Evolutionary conservation across 2,113 vertebrate genomes (phyloP).

Genomic region (Stomatorhinus ivindoensis): DNA sequence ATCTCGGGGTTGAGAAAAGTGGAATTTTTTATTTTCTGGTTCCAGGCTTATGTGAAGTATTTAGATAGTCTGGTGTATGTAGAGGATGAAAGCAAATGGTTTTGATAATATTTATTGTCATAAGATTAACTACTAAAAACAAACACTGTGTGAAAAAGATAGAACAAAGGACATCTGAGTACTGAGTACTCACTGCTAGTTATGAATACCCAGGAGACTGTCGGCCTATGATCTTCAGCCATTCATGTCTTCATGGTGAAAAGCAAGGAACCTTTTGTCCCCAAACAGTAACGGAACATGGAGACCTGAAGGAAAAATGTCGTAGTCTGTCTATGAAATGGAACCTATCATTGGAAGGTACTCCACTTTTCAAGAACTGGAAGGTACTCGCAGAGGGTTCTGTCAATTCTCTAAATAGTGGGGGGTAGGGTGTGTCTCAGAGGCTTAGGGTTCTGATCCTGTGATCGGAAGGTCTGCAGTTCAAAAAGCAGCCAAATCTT

Average conservation of each 20-base stretch:
- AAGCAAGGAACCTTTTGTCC: background rate
- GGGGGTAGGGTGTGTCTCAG: background rate
- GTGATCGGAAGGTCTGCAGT: background rate
- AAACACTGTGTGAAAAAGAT: background rate
- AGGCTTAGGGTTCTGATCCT: background rate
- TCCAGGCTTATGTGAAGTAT: background rate
- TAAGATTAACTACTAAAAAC: background rate
- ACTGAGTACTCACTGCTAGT: background rate
- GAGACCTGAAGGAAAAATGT: background rate
- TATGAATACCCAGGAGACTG: background rate
- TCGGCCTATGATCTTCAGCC: background rate
- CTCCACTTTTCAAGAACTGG: background rate
- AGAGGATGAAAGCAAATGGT: background rate
- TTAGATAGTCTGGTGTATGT: background rate
- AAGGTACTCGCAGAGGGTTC: background rate
- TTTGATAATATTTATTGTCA: background rate
- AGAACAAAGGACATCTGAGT: background rate
- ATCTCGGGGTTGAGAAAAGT: background rate
- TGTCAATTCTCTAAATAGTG: background rate
- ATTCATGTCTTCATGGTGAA: background rate
- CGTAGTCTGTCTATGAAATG: background rate
- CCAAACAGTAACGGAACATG: background rate
- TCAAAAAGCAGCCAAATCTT: background rate
- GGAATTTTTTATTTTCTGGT: background rate
- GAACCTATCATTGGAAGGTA: background rate